Evolutionary conservation across 1,140 invertebrate species (phyloP), one percentile per base, ranked within the genome.

Genomic region (Tachypleus tridentatus): DNA sequence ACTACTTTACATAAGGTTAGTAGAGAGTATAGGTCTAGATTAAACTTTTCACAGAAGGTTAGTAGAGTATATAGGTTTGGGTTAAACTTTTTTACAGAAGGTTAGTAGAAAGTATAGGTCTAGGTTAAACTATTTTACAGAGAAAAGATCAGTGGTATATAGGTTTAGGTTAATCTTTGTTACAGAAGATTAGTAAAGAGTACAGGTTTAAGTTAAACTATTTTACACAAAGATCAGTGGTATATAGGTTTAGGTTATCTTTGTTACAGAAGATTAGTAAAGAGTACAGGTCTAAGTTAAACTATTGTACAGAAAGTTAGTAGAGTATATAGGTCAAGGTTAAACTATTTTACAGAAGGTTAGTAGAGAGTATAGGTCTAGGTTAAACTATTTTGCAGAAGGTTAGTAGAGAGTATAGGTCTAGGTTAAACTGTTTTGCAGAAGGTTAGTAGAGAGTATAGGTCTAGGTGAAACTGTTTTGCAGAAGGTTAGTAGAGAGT

Each of bases 321-420:
- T 29, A 29, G 2, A 29, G 2, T 1, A 2, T 29, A 29, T 29
- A 81, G 97, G 97, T 77, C 82, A 99, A 6, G 97, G 99, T 86
- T 99, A 97, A 80, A 96, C 97, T 5, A 78, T 99, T n/a, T 78
- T 99, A 58, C 94, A 99, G 77, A 99, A 99, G 80, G 92, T 94
- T 29, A 29, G 2, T 29, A 29, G 29, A 29, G 29, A 29, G 29
- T 29, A 29, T 29, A 81, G 97, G 97, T 77, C 82, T 99, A 6
- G 97, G 99, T 86, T 99, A 97, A 80, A 96, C 97, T 5, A 78
- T 99, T n/a, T 78, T 99, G 59, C 94, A 99, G 77, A 99, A 99
- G 80, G 91, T 94, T 29, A 29, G 29, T 29, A 29, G 29, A 29
- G 29, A 29, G 29, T 29, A 2, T 29, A 81, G 97, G 97, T 77